Evolutionary conservation across 2,888 invertebrate species (phyloP), one percentile per base, ranked within the genome.

Genomic region (Drosophila conformis): DNA sequence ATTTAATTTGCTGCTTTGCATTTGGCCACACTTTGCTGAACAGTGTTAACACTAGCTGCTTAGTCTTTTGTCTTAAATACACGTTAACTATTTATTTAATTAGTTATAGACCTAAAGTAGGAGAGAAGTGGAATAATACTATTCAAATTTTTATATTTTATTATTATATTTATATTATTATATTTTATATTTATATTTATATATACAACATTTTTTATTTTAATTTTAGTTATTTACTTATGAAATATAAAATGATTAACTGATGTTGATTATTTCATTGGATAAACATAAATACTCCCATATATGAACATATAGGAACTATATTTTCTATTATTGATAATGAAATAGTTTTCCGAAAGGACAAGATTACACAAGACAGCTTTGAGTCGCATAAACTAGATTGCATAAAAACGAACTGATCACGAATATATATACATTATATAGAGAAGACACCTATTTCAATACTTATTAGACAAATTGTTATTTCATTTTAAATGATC

Each of bases 1-100:
- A 78, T 82, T 90, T 88, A 82, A 87, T 89, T 89, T 82, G 80
- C 81, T 69, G 68, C 54, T 51, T 64, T 74, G 69, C 66, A 49
- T 74, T 79, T 64, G 64, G 40, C 61, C 11, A 35, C 60, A 27
- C 29, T 53, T 59, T 27, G 29, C 5, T 35, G 10, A 53, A 27
- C 54, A 60, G 33, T 61, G 54, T 51, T 31, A 51, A 10, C 33
- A 25, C 15, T 15, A 21, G 21, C 46, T 25, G 46, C 15, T 46
- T 25, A 15, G 8, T 8, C 46, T 8, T 25, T 25, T 25, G 15
- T 46, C 8, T 46, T 25, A 8, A 15, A 46, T 15, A 4, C 46
- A 25, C 21, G 35, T 29, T n/a, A 18, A 31, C 36, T 42, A 21
- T 21, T 27, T 13, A 15, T 11, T 25, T 15, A 15, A 21, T 21